A percentile compares a stretch with the other conserved stretches of the same genome.
Conservation (phyloP, 1,140 invertebrate species). For the Drosophila varians region DNA sequence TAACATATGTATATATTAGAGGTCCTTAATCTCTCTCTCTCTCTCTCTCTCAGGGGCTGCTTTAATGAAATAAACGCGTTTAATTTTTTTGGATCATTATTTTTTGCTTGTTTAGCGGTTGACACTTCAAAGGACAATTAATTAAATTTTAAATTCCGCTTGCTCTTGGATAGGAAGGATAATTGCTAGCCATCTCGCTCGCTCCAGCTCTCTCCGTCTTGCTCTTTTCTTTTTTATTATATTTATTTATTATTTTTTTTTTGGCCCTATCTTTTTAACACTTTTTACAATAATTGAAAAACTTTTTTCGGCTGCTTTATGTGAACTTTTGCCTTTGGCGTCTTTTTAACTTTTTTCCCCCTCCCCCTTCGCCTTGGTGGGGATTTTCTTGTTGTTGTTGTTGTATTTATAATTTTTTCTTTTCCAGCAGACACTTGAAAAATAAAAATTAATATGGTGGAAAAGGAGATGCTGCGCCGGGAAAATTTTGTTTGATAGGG, state of each 20-base stretch:
- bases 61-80: neutral
- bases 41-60: conserved; percentile 3
- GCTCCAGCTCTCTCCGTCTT: conserved; percentile 1
- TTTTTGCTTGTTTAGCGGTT: neutral
- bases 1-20: neutral
- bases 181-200: conserved; percentile 22
- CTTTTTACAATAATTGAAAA: conserved; percentile 81
- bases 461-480: neutral
- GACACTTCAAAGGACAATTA: conserved; percentile 26
- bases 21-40: neutral
- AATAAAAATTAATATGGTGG: conserved; percentile 67
- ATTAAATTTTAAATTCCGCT: conserved; percentile 50
- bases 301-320: conserved; percentile 72
- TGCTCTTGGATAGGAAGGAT: conserved; percentile 52
- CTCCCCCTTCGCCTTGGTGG: conserved; percentile 12
- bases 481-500: conserved; percentile 26
- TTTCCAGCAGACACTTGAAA: conserved; percentile 59
- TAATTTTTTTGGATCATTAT: too few species aligned
- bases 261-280: conserved; percentile 63
- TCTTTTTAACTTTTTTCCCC: conserved; percentile 50
- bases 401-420: conserved; percentile 19
- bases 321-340: conserved; percentile 66
- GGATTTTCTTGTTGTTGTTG: conserved; percentile 14
- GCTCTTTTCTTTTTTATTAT: conserved; percentile 3
- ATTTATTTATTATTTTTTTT: neutral